These are phyloP conservation scores for Bombycilla garrulus DNA, from an alignment of 2,113 vertebrate genomes.

Conservation along the genomic window DNA sequence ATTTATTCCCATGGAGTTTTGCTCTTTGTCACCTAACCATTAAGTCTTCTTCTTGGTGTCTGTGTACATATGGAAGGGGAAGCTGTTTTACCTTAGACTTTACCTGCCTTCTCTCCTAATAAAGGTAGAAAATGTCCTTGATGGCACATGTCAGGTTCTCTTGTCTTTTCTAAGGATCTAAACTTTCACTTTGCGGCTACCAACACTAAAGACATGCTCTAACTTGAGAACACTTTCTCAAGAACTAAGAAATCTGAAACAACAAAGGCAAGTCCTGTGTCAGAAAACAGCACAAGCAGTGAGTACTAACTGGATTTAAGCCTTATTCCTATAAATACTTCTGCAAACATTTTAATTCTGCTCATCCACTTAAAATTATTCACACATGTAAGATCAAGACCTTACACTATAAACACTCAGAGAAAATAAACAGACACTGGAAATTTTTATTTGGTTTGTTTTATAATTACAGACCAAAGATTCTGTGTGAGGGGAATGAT, in stretches of 20 bases:
- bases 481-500: not conserved
- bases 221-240: not conserved
- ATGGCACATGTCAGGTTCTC: not conserved
- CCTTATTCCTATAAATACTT: constrained; percentile 22
- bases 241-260: not conserved
- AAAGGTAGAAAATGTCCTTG: not conserved
- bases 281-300: not conserved
- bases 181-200: not conserved
- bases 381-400: not conserved
- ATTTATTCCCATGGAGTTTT: not conserved
- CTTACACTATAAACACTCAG: not conserved
- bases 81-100: not conserved
- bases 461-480: not conserved
- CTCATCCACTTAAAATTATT: constrained; percentile 30
- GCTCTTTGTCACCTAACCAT: not conserved
- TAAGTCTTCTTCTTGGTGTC: not conserved
- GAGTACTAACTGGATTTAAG: not conserved
- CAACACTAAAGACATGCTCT: not conserved
- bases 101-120: not conserved
- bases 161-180: not conserved
- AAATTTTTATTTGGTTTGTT: not conserved
- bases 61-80: not conserved
- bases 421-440: not conserved
- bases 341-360: constrained; percentile 32
- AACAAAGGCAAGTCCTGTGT: not conserved